These are phyloP conservation scores for Idaea dimidiata DNA, from an alignment of 2,888 invertebrate species.

Conservation along the genomic window DNA sequence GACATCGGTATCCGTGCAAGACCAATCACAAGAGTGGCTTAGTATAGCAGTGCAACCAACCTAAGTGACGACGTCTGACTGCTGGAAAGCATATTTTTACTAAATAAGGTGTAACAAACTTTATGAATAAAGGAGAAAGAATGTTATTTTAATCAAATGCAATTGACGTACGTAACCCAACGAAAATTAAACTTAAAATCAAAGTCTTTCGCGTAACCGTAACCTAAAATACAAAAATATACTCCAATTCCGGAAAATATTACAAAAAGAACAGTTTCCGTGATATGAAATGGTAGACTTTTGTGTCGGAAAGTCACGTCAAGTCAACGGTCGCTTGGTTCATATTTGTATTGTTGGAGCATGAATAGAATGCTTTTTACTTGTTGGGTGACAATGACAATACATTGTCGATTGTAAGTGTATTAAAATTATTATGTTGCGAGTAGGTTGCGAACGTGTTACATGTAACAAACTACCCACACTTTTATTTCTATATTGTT, in stretches of 20 bases:
- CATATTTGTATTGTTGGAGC: constrained; percentile 47
- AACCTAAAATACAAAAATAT: background rate
- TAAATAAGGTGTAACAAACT: no score
- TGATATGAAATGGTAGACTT: constrained; percentile 28
- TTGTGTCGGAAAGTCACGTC: constrained; percentile 44
- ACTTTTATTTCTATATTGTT: background rate
- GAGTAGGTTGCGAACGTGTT: background rate
- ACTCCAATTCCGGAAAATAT: background rate
- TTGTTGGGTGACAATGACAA: constrained; percentile 33
- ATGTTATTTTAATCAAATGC: no score
- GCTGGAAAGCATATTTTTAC: no score
- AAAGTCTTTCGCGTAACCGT: background rate
- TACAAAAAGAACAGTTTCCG: constrained; percentile 12
- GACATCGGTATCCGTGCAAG: no score
- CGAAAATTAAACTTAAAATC: no score
- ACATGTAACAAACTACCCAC: background rate
- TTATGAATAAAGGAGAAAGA: no score
- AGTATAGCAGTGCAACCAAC: no score
- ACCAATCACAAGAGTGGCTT: no score
- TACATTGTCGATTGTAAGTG: background rate
- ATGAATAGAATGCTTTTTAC: constrained; percentile 49
- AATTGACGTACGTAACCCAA: no score
- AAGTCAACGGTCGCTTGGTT: constrained; percentile 40
- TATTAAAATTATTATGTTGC: background rate
- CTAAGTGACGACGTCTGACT: no score